Conservation (phyloP, 1,140 invertebrate genomes). For the Tetramorium simillimum region DNA sequence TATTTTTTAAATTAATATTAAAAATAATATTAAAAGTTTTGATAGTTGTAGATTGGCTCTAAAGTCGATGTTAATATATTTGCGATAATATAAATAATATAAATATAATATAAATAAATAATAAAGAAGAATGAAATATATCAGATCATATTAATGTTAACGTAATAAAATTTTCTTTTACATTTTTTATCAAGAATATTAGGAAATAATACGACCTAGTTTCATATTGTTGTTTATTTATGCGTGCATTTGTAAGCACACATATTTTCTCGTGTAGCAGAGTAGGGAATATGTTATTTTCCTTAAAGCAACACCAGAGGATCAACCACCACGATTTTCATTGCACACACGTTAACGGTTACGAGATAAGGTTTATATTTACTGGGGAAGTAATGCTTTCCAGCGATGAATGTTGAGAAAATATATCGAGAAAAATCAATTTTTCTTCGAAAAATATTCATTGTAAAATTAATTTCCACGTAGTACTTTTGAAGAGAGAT, state of each 20-base stretch:
- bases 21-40: too few species aligned
- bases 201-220: background rate
- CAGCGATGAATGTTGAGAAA: background rate
- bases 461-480: background rate
- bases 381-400: constrained; percentile 1
- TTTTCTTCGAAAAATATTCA: constrained; percentile 12
- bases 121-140: background rate
- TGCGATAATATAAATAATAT: too few species aligned
- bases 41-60: too few species aligned
- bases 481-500: background rate
- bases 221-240: background rate
- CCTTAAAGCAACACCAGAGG: constrained; percentile 19
- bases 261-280: background rate
- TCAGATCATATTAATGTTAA: background rate
- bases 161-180: background rate
- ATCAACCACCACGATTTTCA: constrained; percentile 35
- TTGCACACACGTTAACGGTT: constrained; percentile 18
- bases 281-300: constrained; percentile 44
- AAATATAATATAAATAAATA: background rate
- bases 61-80: too few species aligned
- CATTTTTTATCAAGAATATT: background rate
- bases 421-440: constrained; percentile 31
- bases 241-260: background rate
- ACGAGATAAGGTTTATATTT: constrained; percentile 49
- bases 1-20: background rate